These are phyloP conservation scores for Phylloscopus whistleri DNA, from an alignment of 2,113 vertebrate species.

Conservation along the genomic window DNA sequence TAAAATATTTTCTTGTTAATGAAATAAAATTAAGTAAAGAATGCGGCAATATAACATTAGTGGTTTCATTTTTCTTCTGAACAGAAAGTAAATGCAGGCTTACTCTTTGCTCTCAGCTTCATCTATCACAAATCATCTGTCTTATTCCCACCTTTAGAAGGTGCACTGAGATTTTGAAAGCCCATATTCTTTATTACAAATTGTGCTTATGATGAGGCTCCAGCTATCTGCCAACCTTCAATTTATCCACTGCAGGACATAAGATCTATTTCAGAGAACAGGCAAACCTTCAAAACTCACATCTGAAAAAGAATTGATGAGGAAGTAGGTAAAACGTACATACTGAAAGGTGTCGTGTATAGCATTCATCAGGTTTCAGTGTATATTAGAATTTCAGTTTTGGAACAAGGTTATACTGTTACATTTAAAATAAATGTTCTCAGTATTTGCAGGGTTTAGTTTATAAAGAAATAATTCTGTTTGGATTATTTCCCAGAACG, in stretches of 20 bases:
- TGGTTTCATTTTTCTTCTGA: neutral
- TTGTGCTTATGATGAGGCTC: neutral
- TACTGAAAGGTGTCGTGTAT: neutral
- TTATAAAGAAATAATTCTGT: slow-evolving; percentile 45
- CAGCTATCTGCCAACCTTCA: neutral
- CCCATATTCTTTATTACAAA: neutral
- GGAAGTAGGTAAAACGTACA: neutral
- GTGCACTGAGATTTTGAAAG: neutral
- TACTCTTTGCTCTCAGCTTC: neutral
- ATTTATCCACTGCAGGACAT: neutral
- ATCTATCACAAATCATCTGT: neutral
- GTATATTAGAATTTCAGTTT: neutral
- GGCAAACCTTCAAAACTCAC: neutral
- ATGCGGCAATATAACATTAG: neutral
- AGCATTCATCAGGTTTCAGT: neutral
- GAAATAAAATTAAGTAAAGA: neutral
- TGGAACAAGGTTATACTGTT: neutral
- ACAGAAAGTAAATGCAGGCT: neutral
- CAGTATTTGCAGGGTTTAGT: slow-evolving; percentile 26
- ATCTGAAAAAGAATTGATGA: neutral
- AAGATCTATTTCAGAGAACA: neutral
- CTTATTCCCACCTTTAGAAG: neutral
- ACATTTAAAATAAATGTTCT: slow-evolving; percentile 29
- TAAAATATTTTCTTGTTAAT: neutral
- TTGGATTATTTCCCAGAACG: slow-evolving; percentile 37